These are phyloP conservation scores for Agrotis puta DNA, from an alignment of 2,888 invertebrate genomes.

Conservation along the genomic window DNA sequence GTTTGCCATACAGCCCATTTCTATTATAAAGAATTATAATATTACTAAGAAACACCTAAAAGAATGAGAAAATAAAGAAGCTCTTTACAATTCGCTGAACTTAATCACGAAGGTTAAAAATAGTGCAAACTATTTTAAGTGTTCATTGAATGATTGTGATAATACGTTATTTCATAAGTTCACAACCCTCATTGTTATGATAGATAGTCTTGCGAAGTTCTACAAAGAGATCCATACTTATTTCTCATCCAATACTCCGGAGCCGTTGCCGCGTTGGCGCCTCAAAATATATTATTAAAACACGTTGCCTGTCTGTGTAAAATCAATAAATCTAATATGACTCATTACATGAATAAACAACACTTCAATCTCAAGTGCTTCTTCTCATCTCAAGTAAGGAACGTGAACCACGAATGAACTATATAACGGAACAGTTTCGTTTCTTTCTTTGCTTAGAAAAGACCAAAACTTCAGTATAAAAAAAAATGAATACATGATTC, in stretches of 20 bases:
- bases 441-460: constrained; percentile 22
- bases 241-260: not conserved
- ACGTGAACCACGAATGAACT: constrained; percentile 13
- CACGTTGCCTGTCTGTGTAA: not conserved
- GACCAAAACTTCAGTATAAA: too few species aligned
- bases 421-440: constrained; percentile 38
- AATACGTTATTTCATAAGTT: too few species aligned
- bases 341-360: not conserved
- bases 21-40: not conserved
- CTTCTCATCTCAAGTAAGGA: constrained; percentile 31
- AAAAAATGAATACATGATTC: not conserved
- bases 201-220: not conserved
- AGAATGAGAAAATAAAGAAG: too few species aligned
- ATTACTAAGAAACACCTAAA: too few species aligned
- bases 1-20: too few species aligned
- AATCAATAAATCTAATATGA: constrained; percentile 23
- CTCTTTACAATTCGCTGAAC: too few species aligned
- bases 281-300: constrained; percentile 29
- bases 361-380: constrained; percentile 36
- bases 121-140: too few species aligned
- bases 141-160: too few species aligned
- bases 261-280: not conserved
- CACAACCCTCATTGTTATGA: too few species aligned
- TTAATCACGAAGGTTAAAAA: too few species aligned
- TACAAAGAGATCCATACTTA: too few species aligned